A percentile compares a stretch with the other conserved stretches of the same genome.
These are phyloP conservation scores for Callipepla squamata DNA, from an alignment of 2,113 vertebrate genomes.

Conservation along the genomic window DNA sequence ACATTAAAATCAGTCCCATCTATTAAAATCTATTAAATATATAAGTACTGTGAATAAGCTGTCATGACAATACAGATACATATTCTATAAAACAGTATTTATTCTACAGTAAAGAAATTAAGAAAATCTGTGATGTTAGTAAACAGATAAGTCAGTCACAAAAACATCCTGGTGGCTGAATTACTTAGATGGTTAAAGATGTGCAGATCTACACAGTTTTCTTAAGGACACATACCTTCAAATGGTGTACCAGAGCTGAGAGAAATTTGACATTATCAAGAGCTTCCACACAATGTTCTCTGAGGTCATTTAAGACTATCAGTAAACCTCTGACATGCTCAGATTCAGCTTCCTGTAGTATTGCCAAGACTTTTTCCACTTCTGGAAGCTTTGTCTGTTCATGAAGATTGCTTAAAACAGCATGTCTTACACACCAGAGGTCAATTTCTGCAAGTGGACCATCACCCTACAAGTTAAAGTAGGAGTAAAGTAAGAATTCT, in stretches of 20 bases:
- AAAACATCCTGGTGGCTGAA: background rate
- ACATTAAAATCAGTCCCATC: conserved; percentile 76
- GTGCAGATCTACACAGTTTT: background rate
- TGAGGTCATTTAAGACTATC: conserved; percentile 78
- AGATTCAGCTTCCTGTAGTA: conserved; percentile 78
- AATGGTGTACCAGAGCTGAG: conserved; percentile 84
- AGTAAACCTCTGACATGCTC: conserved; percentile 78
- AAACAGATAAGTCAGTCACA: background rate
- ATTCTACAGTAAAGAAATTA: background rate
- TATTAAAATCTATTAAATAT: conserved; percentile 64
- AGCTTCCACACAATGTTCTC: conserved; percentile 82
- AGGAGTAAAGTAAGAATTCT: background rate
- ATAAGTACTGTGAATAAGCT: background rate
- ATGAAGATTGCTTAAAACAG: conserved; percentile 79
- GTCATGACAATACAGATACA: background rate
- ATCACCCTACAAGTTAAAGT: conserved; percentile 71
- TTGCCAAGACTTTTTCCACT: conserved; percentile 83
- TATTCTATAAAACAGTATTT: background rate
- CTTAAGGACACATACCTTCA: conserved; percentile 81
- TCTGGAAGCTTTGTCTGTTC: conserved; percentile 84
- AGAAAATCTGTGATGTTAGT: background rate
- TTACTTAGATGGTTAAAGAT: background rate
- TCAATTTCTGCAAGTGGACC: conserved; percentile 88
- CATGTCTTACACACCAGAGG: conserved; percentile 86
- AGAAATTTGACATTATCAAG: conserved; percentile 87